These are phyloP conservation scores for Cyanoramphus novaezelandiae DNA, from an alignment of 2,113 vertebrate genomes.

Conservation along the genomic window DNA sequence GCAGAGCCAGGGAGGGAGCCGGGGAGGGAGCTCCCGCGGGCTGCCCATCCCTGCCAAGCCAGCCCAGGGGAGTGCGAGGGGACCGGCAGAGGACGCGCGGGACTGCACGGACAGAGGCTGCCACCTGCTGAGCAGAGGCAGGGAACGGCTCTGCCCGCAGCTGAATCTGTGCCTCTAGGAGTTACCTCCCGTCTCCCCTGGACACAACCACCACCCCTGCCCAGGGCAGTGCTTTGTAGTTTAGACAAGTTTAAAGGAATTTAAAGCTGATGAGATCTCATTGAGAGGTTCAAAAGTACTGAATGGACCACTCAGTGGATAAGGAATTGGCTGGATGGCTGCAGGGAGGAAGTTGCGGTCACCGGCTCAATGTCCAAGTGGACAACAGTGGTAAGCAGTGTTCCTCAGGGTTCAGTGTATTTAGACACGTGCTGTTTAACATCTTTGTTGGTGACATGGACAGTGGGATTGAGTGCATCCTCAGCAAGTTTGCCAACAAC, in stretches of 20 bases:
- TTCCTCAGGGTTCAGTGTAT: neutral
- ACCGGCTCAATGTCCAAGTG: neutral
- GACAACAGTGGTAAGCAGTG: neutral
- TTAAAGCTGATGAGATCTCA: neutral
- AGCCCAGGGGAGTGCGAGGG: rapidly evolving
- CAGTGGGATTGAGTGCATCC: neutral
- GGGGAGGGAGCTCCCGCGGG: neutral
- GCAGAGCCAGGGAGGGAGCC: neutral
- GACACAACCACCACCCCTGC: rapidly evolving
- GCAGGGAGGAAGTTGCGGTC: neutral
- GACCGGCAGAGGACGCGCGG: neutral
- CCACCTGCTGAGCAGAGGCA: neutral
- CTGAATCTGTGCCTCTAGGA: neutral
- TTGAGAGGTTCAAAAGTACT: neutral
- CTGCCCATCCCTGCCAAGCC: rapidly evolving
- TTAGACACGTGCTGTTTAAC: neutral
- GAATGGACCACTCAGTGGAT: neutral
- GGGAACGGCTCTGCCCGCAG: neutral
- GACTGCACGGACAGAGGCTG: neutral
- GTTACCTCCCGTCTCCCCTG: rapidly evolving
- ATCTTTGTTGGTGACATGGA: neutral
- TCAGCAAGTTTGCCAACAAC: neutral
- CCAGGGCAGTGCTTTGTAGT: rapidly evolving
- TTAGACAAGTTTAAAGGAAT: neutral
- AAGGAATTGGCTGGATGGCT: neutral